Base-by-base conservation (phyloP, 2,888 invertebrate species). In the Sminthurides aquaticus region DNA sequence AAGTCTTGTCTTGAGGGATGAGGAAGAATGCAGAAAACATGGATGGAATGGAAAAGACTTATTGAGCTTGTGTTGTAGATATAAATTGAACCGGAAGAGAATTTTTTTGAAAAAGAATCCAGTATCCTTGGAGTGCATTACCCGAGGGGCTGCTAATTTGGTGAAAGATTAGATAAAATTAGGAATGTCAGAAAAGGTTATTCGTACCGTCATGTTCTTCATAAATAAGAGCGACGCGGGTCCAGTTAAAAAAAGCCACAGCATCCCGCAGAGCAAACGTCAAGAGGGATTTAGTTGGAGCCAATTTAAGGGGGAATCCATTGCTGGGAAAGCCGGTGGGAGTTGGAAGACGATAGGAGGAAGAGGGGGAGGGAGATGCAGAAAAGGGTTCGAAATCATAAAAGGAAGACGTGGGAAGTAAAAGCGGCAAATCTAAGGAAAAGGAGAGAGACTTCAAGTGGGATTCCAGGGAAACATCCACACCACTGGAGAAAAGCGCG, bases 181-280 rank as follows among this genome's bases (percentile, higher is more conserved):
- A n/a, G n/a, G n/a, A n/a, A n/a, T n/a, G n/a, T n/a, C n/a, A n/a
- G n/a, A n/a, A n/a, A n/a, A n/a, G n/a, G n/a, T n/a, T n/a, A n/a
- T n/a, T n/a, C 84, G 82, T 77, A 91, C 91, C 91, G 77, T 87
- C 87, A 75, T 93, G 92, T 76, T 95, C 91, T 77, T 97, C 95
- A 77, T 95, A 96, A 55, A 97, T 86, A 63, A 97, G 88, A 0
- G 92, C 94, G 76, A 95, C 91, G 77, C 88, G 86, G 1, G 91
- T 91, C 96, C 96, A 96, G 78, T 92, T 91, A 67, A 94, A 84
- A 78, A 90, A 90, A 11, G 85, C 82, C 78, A 95, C 90, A 71
- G 94, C 84, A 76, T 95, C 94, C 65, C 87, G 84, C 79, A 92
- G 91, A 0, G 90, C 90, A 69, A 80, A 79, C 77, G 89, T 87